Base-by-base conservation (phyloP, 2,797 vertebrate species). In the Cichlasoma orientale region DNA sequence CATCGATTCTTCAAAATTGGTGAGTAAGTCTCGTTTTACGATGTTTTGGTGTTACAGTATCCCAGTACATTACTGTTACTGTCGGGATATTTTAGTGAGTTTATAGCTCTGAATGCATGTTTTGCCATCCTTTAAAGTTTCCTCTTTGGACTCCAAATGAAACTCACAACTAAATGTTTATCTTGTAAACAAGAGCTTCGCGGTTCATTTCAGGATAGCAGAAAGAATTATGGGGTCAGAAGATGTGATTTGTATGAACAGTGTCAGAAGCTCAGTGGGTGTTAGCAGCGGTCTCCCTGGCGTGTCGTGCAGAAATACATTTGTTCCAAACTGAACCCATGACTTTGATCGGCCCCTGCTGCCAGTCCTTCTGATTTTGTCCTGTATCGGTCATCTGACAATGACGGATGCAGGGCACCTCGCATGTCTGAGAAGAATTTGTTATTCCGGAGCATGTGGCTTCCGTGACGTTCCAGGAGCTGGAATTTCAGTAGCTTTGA, bases 1-100 rank as follows among this genome's bases (percentile, higher is more conserved):
- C 98, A 99, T 86, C 95, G 97, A 52, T 99, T 97, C 94, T 98
- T 98, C 93, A 99, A 99, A 95, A 97, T 95, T 93, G 98, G 98
- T 99, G 93, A 94, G 95, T 79, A 16, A 19, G 66, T 56, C 1
- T 25, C 5, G 5, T 1, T 58, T 72, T 3, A 1, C 56, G 29
- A 10, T 19, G 36, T 19, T 74, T 73, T 27, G 5, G 57, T 31
- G 5, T 13, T 58, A 21, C 72, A 72, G 19, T 25, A 0, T 61
- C 36, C 7, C 59, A 44, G 14, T 25, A 13, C n/a, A 18, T 50
- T 41, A 50, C 47, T 44, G 3, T 29, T 19, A 50, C 23, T 27
- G 14, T 27, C 61, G 19, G 38, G 38, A 63, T 5, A 2, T 59
- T n/a, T 36, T n/a, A n/a, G 36, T 63, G 41, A 66, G 16, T n/a